Evolutionary conservation across 1,140 invertebrate species (phyloP), one percentile per base, ranked within the genome.

Genomic region (Lethrus apterus): DNA sequence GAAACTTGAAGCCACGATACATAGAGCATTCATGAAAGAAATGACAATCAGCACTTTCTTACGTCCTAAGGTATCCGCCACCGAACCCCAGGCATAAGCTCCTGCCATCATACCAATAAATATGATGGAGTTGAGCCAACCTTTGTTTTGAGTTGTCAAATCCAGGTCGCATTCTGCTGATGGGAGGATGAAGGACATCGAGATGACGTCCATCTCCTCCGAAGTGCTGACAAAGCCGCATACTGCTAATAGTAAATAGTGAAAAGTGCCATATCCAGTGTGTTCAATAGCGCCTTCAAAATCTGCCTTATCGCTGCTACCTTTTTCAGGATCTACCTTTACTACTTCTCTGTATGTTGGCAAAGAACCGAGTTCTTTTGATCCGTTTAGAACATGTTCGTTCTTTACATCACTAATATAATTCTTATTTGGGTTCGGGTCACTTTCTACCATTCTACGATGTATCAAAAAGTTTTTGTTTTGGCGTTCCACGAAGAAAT

Each of bases 171-270:
- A 93, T 70, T 92, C 82, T 40, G 91, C 90, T 52, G 89, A 88
- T 24, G 92, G 91, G 33, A 96, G 69, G 60, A 95, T 86, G 75
- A 94, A 94, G 42, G 90, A 89, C 81, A 92, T 89, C 35, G 90
- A 91, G 58, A 93, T 89, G 67, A 95, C 84, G 70, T 94, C 91
- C 79, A 95, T 92, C 72, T 93, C 89, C 75, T 95, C 90, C 64
- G 87, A 91, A 31, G 90, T 92, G 70, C 90, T 90, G 57, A 93
- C 90, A 70, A 92, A 85, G 45, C 92, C 91, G 71, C 89, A 92
- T 60, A 92, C 80, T 59, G 83, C 77, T 69, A 96, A 72, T 60
- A 93, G 75, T 58, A 88, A 75, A 65, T 89, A 89, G 64, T 95
- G 91, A 69, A 94, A 95, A 68, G 82, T 83, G 58, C 91, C 92